A percentile compares a stretch with the other conserved stretches of the same genome.
Evolutionary conservation across 2,888 invertebrate genomes (phyloP).

Genomic region (Torymus tubicola): DNA sequence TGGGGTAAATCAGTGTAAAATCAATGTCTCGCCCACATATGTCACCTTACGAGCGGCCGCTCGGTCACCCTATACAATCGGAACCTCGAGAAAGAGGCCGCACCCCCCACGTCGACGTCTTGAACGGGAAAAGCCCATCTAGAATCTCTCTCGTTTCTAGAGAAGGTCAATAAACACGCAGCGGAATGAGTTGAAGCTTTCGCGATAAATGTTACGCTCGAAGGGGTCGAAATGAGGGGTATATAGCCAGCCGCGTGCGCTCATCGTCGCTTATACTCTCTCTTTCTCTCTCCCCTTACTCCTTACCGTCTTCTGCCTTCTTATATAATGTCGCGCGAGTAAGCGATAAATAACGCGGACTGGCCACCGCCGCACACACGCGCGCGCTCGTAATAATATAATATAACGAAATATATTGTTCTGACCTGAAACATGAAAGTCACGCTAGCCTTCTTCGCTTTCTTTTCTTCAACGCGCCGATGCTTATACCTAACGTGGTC

Average conservation of each 20-base stretch:
- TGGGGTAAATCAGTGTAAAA: conserved; percentile 66
- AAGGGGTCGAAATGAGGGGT: conserved; percentile 40
- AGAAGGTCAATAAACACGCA: conserved; percentile 53
- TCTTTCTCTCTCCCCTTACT: no score
- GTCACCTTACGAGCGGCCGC: conserved; percentile 51
- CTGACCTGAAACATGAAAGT: conserved; percentile 73
- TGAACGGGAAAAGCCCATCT: conserved; percentile 37
- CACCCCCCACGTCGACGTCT: conserved; percentile 26
- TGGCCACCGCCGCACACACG: conserved; percentile 33
- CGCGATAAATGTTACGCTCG: conserved; percentile 57
- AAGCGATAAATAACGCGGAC: conserved; percentile 60
- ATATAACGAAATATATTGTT: conserved; percentile 72
- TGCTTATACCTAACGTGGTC: no score
- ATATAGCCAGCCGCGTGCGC: conserved; percentile 25
- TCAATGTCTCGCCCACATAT: conserved; percentile 71
- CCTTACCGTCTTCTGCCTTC: background rate
- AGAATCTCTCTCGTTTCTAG: conserved; percentile 30
- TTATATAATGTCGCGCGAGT: conserved; percentile 53
- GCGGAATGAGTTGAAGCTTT: conserved; percentile 56
- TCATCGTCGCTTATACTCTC: conserved; percentile 51
- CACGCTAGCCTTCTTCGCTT: conserved; percentile 68
- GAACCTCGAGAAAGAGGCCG: background rate
- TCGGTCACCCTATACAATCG: background rate
- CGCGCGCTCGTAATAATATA: conserved; percentile 68
- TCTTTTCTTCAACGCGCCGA: conserved; percentile 19